Evolutionary conservation across 2,797 vertebrate species (phyloP), one percentile per base, ranked within the genome.

Genomic region (Eulemur coronatus): DNA sequence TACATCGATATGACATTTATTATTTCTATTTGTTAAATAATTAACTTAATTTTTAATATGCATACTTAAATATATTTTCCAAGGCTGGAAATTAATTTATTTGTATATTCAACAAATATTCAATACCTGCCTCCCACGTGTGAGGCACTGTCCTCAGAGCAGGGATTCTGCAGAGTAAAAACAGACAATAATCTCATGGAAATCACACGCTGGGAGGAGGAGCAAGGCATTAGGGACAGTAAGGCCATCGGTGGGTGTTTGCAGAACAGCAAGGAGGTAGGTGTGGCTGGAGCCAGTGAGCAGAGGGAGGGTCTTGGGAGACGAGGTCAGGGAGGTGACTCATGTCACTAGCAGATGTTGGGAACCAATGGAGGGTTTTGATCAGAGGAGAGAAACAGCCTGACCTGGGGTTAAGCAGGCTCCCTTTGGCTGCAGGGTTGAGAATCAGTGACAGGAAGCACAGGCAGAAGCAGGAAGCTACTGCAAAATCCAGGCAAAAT

Each of bases 21-120:
- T 85, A 18, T 46, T 92, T 70, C 12, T 90, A 38, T 43, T 63
- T 14, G 82, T 93, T 89, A 93, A 65, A 85, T 75, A 93, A 38
- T 50, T 73, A 52, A 14, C 79, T 96, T 92, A 63, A 70, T 4
- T 65, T 55, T 89, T 75, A 69, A 63, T 43, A 59, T 5, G 26
- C 7, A 33, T 38, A 63, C 43, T 95, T 67, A 90, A 92, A 78
- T 14, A 48, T 72, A 61, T 87, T 89, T 87, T 78, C 61, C 35
- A 88, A 86, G 48, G 38, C 48, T 18, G 6, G 70, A 72, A 88
- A 67, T 59, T 22, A 57, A 63, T 73, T 43, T 79, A 57, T 73
- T 38, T 79, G n/a, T 57, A 94, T 80, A 38, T 61, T 91, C 18
- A 30, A 78, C 46, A 86, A 93, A 63, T 50, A 79, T 22, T 59